phyloP scores from a whole-genome alignment of 2,888 invertebrate genomes.

The Scaptodrosophila latifasciaeformis region DNA sequence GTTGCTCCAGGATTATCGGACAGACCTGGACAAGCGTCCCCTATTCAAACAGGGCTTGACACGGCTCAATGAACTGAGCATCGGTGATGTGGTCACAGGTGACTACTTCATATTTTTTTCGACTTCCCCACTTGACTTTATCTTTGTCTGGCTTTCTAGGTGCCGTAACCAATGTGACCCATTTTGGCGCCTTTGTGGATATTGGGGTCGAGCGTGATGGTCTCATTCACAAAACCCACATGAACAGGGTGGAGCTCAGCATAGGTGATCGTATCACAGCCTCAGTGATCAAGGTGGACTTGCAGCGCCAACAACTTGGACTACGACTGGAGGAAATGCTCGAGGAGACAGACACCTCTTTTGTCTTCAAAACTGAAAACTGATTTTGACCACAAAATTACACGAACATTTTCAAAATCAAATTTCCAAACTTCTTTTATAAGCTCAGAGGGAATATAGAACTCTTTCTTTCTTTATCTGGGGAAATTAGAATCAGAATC shows the following conservation, averaged over 20 bases:
- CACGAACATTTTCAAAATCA: not conserved
- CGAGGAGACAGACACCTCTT: conserved; percentile 63
- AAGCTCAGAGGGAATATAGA: too few relatives aligned
- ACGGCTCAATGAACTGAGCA: conserved; percentile 80
- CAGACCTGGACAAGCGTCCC: conserved; percentile 80
- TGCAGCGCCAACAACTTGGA: conserved; percentile 78
- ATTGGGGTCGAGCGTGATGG: conserved; percentile 85
- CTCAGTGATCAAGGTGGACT: conserved; percentile 79
- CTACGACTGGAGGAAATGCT: conserved; percentile 75
- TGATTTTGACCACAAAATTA: not conserved
- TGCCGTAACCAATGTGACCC: conserved; percentile 88
- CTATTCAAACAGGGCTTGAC: conserved; percentile 85
- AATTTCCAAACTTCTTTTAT: too few relatives aligned
- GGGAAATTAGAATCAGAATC: too few relatives aligned
- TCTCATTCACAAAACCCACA: conserved; percentile 81
- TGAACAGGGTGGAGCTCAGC: conserved; percentile 77
- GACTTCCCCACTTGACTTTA: too few relatives aligned
- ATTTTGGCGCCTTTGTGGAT: conserved; percentile 95
- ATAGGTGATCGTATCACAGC: conserved; percentile 84
- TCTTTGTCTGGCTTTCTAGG: conserved; percentile 76
- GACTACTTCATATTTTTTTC: conserved; percentile 21
- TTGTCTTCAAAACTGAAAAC: conserved; percentile 52
- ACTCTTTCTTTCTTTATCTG: too few relatives aligned
- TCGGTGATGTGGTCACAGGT: conserved; percentile 81
- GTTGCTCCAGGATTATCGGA: conserved; percentile 83